phyloP scores from a whole-genome alignment of 2,113 vertebrate genomes.

The Pterophyllum scalare region DNA sequence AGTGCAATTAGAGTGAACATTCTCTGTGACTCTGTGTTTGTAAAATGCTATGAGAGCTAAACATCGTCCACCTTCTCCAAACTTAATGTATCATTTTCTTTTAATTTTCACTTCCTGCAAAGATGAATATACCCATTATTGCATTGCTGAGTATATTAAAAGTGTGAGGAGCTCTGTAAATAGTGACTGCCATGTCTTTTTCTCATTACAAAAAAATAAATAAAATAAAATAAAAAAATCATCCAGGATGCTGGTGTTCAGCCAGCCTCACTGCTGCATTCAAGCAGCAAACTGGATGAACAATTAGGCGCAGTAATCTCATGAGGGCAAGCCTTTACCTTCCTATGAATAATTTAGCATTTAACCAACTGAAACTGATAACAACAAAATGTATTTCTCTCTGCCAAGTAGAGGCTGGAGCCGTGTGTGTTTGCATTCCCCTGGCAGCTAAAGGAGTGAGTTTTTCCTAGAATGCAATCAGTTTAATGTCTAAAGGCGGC shows the following conservation, averaged over 20 bases:
- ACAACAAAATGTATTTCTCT: slow-evolving; percentile 59
- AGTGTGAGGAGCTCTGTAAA: slow-evolving; percentile 37
- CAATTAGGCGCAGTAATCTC: slow-evolving; percentile 76
- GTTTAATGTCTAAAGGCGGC: slow-evolving; percentile 38
- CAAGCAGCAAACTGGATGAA: slow-evolving; percentile 50
- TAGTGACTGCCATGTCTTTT: slow-evolving; percentile 36
- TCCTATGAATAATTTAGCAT: slow-evolving; percentile 77
- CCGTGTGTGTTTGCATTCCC: slow-evolving; percentile 26
- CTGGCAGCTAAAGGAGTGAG: slow-evolving; percentile 23
- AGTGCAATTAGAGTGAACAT: neutral
- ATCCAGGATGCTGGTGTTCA: slow-evolving; percentile 39
- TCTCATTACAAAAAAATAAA: slow-evolving; percentile 42
- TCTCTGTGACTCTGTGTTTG: neutral
- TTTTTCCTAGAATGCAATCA: slow-evolving; percentile 49
- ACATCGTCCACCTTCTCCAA: neutral
- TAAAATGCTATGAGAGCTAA: neutral
- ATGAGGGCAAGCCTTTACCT: slow-evolving; percentile 62
- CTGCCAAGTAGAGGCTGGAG: slow-evolving; percentile 38
- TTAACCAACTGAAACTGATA: slow-evolving; percentile 69
- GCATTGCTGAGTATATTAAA: slow-evolving; percentile 25
- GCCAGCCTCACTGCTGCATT: slow-evolving; percentile 27
- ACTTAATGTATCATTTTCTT: slow-evolving; percentile 4
- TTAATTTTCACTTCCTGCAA: neutral
- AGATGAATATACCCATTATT: slow-evolving; percentile 1
- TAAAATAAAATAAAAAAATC: neutral